Percentiles rank a stretch among this genome's conserved stretches.
Evolutionary conservation across 2,888 invertebrate species (phyloP).

Genomic region (Tupiocoris notatus): DNA sequence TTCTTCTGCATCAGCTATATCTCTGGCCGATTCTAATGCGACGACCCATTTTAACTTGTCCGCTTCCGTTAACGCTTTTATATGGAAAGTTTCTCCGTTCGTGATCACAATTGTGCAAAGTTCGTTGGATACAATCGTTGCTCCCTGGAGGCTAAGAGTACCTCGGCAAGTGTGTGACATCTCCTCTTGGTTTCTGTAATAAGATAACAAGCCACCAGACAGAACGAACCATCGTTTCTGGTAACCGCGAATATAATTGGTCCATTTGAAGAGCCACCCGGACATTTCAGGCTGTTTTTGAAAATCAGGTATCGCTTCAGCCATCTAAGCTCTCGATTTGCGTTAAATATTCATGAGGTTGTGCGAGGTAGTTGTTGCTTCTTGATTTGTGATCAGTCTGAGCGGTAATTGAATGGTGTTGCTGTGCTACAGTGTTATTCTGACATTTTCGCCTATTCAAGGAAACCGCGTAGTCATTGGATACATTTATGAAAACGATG

Average conservation of each 20-base stretch:
- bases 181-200: slow-evolving; percentile 97
- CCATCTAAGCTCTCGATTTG: too few species aligned
- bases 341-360: too few species aligned
- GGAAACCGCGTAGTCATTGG: too few species aligned
- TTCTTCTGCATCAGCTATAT: slow-evolving; percentile 71
- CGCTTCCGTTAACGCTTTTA: slow-evolving; percentile 87
- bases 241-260: slow-evolving; percentile 98
- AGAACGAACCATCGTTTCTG: slow-evolving; percentile 99
- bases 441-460: too few species aligned
- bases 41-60: slow-evolving; percentile 98
- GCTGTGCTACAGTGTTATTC: too few species aligned
- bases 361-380: too few species aligned
- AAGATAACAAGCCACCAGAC: slow-evolving; percentile 91
- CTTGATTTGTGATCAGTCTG: too few species aligned
- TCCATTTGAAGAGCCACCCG: slow-evolving; percentile 99
- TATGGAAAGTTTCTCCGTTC: slow-evolving; percentile 93
- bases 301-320: too few species aligned
- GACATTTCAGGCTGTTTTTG: slow-evolving; percentile 69
- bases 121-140: slow-evolving; percentile 94
- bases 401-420: too few species aligned
- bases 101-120: slow-evolving; percentile 94
- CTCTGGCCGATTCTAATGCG: slow-evolving; percentile 90
- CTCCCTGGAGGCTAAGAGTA: slow-evolving; percentile 93
- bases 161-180: slow-evolving; percentile 98
- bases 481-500: too few species aligned